Conservation (phyloP, 2,888 invertebrate species). For the Electrophaes corylata region DNA sequence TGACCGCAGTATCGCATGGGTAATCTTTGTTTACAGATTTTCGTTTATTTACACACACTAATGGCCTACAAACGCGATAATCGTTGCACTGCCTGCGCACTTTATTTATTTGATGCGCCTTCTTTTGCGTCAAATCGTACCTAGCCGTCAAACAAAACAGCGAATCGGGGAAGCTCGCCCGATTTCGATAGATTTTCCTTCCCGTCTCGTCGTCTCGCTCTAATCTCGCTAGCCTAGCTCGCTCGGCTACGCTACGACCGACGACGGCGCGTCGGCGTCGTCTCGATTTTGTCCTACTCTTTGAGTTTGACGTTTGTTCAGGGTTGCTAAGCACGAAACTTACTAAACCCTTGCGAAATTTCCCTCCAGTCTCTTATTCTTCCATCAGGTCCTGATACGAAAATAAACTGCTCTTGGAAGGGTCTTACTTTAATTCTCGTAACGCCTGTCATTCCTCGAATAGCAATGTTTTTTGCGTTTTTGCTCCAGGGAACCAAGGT, state of each 20-base stretch:
- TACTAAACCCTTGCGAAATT: constrained; percentile 1
- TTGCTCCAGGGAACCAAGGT: not conserved
- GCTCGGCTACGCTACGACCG: constrained; percentile 14
- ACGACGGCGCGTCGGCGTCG: too few species aligned
- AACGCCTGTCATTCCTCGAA: not conserved
- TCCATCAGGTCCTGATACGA: not conserved
- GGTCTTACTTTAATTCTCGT: not conserved
- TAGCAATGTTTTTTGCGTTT: not conserved
- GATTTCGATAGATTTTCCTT: constrained; percentile 53
- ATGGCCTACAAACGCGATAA: constrained; percentile 75
- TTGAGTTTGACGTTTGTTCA: constrained; percentile 57
- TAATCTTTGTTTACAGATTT: constrained; percentile 66
- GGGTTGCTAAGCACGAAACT: constrained; percentile 55
- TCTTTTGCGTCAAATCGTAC: constrained; percentile 46
- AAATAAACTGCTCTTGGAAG: not conserved
- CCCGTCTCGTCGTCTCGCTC: constrained; percentile 58
- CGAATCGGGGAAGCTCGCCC: constrained; percentile 51
- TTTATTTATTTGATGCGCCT: constrained; percentile 77
- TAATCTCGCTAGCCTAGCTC: constrained; percentile 56
- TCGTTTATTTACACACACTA: constrained; percentile 77
- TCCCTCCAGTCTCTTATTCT: not conserved
- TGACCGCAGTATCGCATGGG: constrained; percentile 49
- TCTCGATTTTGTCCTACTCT: constrained; percentile 55
- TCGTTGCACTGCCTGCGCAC: constrained; percentile 83
- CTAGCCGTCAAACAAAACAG: constrained; percentile 73